Base-by-base conservation (phyloP, 2,797 vertebrate genomes). In the Tenualosa ilisha region DNA sequence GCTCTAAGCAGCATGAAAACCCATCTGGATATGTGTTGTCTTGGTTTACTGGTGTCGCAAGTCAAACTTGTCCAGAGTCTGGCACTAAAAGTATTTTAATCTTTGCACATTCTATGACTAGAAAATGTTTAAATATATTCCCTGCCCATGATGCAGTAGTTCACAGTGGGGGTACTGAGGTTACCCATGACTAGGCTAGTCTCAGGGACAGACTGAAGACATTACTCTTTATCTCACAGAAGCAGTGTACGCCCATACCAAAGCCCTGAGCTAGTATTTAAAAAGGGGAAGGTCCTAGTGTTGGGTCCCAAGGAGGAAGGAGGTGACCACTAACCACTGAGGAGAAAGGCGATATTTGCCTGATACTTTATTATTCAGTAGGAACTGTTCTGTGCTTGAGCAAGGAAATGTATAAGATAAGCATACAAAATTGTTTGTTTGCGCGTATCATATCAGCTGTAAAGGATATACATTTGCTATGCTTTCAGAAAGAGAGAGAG, bases 211-310 rank as follows among this genome's bases (percentile, higher is more conserved):
- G 8, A 79, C 40, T 20, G 26, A 6, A 40, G 68, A 75, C 68
- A 68, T 37, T 31, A 40, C 68, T 75, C 31, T 20, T 40, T 20
- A 75, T 20, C 15, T 43, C 12, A 15, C 31, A 75, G 68, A 40
- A 40, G 93, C 96, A 97, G 96, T 94, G 92, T 89, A 91, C 89
- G 96, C 97, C 96, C 94, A 94, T 88, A 95, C 88, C 22, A 68
- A 94, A 89, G 53, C 59, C 83, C 81, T 86, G 85, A 53, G 51
- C 81, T 12, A 75, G 84, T 54, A 86, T 56, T 82, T 51, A 11
- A 51, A 81, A 86, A 85, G 83, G 83, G 83, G 83, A 15, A 72
- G 17, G 40, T 75, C 85, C 65, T 61, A 83, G 81, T 72, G 72
- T 79, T 82, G 65, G 46, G 79, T 84, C 75, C 86, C 4, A 89